A percentile compares a stretch with the other conserved stretches of the same genome.
These are phyloP conservation scores for Octodonta nipae DNA, from an alignment of 2,888 invertebrate genomes.

Conservation along the genomic window DNA sequence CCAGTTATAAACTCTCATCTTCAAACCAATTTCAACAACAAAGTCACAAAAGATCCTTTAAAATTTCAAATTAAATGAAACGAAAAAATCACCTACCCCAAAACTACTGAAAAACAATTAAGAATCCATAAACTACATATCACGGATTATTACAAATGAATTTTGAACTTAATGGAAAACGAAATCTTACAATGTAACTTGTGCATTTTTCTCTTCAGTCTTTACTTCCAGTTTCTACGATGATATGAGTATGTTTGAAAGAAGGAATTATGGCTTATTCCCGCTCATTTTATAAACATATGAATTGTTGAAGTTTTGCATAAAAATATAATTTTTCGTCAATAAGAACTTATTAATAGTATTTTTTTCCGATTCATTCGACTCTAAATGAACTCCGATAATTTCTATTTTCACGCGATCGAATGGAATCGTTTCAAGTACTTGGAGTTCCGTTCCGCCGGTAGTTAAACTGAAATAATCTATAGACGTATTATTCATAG, in stretches of 20 bases:
- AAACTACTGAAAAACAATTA: too few relatives aligned
- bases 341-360: slow-evolving; percentile 32
- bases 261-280: slow-evolving; percentile 17
- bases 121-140: too few relatives aligned
- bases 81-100: too few relatives aligned
- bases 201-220: slow-evolving; percentile 2
- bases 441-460: slow-evolving; percentile 39
- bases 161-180: too few relatives aligned
- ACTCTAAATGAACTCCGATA: slow-evolving; percentile 32
- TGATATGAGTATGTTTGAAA: neutral
- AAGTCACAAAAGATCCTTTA: too few relatives aligned
- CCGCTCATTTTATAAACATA: slow-evolving; percentile 28
- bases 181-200: too few relatives aligned
- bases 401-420: slow-evolving; percentile 36
- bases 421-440: slow-evolving; percentile 47
- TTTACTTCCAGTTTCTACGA: neutral
- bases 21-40: too few relatives aligned
- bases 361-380: slow-evolving; percentile 28
- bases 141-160: too few relatives aligned
- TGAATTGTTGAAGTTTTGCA: slow-evolving; percentile 29
- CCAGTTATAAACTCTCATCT: too few relatives aligned
- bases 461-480: slow-evolving; percentile 59
- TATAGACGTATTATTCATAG: slow-evolving; percentile 55
- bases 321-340: slow-evolving; percentile 30
- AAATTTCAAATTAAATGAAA: too few relatives aligned